Evolutionary conservation across 2,797 vertebrate genomes (phyloP).

Genomic region (Gymnopithys bicolor): DNA sequence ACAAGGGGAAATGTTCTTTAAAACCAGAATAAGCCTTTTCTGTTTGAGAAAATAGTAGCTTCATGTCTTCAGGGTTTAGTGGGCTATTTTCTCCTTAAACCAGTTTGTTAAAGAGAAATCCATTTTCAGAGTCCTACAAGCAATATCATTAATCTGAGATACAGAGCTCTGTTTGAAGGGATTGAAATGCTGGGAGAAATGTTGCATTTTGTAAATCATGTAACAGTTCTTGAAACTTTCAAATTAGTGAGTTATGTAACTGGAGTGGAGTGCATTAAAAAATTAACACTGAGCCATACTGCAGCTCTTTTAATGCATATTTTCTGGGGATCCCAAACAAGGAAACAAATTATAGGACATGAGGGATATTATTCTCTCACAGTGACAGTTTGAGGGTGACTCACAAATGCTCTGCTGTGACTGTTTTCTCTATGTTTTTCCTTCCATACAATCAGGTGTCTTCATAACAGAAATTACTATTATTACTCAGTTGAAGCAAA

Average conservation of each 20-base stretch:
- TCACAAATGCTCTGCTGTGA: neutral
- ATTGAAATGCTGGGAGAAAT: neutral
- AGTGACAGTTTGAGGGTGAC: neutral
- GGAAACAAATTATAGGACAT: neutral
- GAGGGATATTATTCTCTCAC: neutral
- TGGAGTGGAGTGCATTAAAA: neutral
- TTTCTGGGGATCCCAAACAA: neutral
- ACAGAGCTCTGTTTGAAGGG: neutral
- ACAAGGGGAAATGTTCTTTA: neutral
- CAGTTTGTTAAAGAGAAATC: neutral
- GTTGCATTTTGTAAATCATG: neutral
- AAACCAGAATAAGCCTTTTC: neutral
- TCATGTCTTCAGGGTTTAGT: neutral
- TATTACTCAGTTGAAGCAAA: neutral
- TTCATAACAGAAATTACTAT: neutral
- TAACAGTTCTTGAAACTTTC: neutral
- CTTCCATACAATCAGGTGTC: fast-evolving
- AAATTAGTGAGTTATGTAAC: neutral
- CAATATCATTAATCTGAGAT: neutral
- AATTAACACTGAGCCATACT: neutral
- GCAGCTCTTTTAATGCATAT: neutral
- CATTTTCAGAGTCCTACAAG: neutral
- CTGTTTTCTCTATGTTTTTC: neutral
- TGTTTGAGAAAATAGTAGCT: neutral
- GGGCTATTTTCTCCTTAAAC: neutral